A percentile compares a stretch with the other conserved stretches of the same genome.
Evolutionary conservation across 2,888 invertebrate species (phyloP).

Genomic region (Heliconius charithonia): DNA sequence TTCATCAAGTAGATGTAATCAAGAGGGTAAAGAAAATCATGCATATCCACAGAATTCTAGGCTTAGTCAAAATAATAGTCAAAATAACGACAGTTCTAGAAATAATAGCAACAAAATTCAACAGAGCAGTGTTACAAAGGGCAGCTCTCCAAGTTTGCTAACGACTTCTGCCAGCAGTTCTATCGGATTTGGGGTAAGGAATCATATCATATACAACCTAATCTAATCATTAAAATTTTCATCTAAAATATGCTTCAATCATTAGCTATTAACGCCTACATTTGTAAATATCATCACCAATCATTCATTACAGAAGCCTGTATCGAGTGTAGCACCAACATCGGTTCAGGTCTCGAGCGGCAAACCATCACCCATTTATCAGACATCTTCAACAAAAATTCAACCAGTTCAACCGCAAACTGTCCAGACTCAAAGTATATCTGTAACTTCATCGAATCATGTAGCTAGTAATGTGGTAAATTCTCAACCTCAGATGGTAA

Average conservation of each 20-base stretch:
- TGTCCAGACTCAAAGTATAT: slow-evolving; percentile 79
- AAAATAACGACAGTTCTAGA: slow-evolving; percentile 70
- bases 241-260: slow-evolving; percentile 51
- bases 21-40: slow-evolving; percentile 82
- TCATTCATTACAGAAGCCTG: slow-evolving; percentile 89
- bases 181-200: slow-evolving; percentile 79
- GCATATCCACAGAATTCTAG: slow-evolving; percentile 81
- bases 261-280: slow-evolving; percentile 54
- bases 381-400: slow-evolving; percentile 91
- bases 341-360: slow-evolving; percentile 86
- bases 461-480: slow-evolving; percentile 74
- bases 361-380: slow-evolving; percentile 90
- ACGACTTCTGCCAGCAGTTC: slow-evolving; percentile 72
- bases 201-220: slow-evolving; percentile 7
- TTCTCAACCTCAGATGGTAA: slow-evolving; percentile 81
- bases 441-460: slow-evolving; percentile 70
- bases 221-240: slow-evolving; percentile 33
- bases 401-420: slow-evolving; percentile 92
- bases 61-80: slow-evolving; percentile 76
- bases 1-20: slow-evolving; percentile 79
- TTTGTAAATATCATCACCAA: slow-evolving; percentile 79
- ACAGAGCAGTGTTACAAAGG: slow-evolving; percentile 63
- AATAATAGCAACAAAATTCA: slow-evolving; percentile 62
- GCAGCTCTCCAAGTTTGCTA: slow-evolving; percentile 74
- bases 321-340: slow-evolving; percentile 93